Conservation (phyloP, 64 coral and sea anemone genomes). For the Platygyra sinensis region DNA sequence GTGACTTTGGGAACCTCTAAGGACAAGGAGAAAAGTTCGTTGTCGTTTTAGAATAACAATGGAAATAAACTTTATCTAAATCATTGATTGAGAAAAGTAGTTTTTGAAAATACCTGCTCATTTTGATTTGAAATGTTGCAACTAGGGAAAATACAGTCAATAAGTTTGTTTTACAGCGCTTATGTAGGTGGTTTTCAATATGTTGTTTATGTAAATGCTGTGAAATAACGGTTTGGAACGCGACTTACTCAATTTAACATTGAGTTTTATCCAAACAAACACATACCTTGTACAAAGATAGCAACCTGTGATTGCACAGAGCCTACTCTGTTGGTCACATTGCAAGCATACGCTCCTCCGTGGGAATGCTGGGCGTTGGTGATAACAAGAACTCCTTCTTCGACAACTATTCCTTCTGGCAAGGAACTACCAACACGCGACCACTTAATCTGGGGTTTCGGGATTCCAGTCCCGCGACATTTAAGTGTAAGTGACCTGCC, state of each 20-base stretch:
- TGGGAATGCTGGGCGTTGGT: constrained; percentile 52
- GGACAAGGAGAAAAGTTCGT: background rate
- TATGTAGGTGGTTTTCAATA: too few species aligned
- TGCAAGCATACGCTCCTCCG: constrained; percentile 67
- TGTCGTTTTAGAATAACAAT: background rate
- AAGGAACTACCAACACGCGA: constrained; percentile 47
- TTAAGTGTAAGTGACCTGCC: constrained; percentile 67
- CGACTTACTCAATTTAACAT: too few species aligned
- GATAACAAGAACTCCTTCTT: constrained; percentile 52
- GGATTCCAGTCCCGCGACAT: constrained; percentile 74
- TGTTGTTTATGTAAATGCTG: too few species aligned
- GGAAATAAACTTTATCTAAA: too few species aligned
- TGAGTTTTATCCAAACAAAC: background rate
- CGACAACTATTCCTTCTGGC: constrained; percentile 30
- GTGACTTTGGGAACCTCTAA: constrained; percentile 77
- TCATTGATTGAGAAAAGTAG: too few species aligned
- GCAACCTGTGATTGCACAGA: constrained; percentile 84
- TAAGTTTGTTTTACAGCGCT: too few species aligned
- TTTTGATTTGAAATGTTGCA: too few species aligned
- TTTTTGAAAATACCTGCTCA: too few species aligned
- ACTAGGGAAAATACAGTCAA: too few species aligned
- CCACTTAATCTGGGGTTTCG: constrained; percentile 68
- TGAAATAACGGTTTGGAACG: too few species aligned
- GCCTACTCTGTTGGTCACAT: constrained; percentile 75
- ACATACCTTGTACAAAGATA: constrained; percentile 85